These are phyloP conservation scores for Pollenia angustigena DNA, from an alignment of 2,888 invertebrate species.

Conservation along the genomic window DNA sequence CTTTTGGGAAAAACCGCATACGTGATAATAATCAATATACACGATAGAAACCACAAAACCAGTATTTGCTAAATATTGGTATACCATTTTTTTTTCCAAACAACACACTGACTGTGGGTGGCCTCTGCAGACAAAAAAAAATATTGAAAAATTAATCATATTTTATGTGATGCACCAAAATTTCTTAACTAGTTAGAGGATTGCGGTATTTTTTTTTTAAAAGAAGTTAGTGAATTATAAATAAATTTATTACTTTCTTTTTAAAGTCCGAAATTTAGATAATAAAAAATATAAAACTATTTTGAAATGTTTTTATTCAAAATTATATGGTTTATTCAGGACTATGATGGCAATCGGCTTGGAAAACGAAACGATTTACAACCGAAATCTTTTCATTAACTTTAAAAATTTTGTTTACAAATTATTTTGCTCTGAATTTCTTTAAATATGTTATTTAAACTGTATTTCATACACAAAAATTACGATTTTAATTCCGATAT, in stretches of 20 bases:
- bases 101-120: constrained; percentile 4
- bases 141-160: constrained; percentile 21
- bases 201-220: neutral
- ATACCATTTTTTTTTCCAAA: constrained; percentile 3
- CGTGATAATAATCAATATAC: constrained; percentile 60
- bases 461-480: too few relatives aligned
- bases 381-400: too few relatives aligned
- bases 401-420: too few relatives aligned
- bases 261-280: too few relatives aligned
- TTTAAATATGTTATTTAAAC: too few relatives aligned
- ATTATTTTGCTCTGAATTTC: too few relatives aligned
- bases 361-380: too few relatives aligned
- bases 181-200: neutral
- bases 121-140: neutral
- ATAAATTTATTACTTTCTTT: neutral
- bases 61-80: constrained; percentile 48
- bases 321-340: too few relatives aligned
- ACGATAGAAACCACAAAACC: constrained; percentile 59
- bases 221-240: neutral
- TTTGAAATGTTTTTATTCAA: too few relatives aligned
- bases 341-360: too few relatives aligned
- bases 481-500: too few relatives aligned
- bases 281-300: too few relatives aligned
- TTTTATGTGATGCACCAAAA: neutral
- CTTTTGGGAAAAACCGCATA: constrained; percentile 39